Conservation (phyloP, 2,888 invertebrate genomes). For the Thymelicus acteon region DNA sequence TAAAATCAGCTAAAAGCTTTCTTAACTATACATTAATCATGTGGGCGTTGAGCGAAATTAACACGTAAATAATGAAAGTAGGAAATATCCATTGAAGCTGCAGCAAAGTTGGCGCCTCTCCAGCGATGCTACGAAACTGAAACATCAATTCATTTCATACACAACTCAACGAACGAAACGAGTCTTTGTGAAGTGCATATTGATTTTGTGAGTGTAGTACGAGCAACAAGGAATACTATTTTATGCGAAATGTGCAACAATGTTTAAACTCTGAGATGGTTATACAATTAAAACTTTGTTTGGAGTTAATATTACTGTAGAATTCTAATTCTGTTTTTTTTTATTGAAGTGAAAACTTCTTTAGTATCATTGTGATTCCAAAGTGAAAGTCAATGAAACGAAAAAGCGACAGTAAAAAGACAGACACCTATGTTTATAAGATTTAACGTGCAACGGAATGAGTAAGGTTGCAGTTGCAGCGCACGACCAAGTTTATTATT, state of each 20-base stretch:
- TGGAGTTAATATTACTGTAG: too few relatives aligned
- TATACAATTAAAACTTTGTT: neutral
- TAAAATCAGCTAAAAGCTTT: conserved; percentile 8
- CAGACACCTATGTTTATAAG: too few relatives aligned
- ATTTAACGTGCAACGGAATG: too few relatives aligned
- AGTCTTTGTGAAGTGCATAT: conserved; percentile 22
- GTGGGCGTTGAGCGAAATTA: conserved; percentile 11
- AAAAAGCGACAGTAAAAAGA: too few relatives aligned
- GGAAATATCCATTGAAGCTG: conserved; percentile 15
- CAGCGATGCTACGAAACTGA: conserved; percentile 18
- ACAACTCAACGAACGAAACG: conserved; percentile 13
- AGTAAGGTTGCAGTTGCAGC: neutral
- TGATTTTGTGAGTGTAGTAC: conserved; percentile 8
- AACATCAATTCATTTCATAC: conserved; percentile 29
- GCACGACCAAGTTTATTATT: neutral
- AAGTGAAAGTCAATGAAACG: too few relatives aligned
- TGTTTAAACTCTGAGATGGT: neutral
- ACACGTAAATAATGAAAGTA: conserved; percentile 16
- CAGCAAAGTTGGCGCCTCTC: conserved; percentile 18
- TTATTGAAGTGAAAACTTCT: too few relatives aligned
- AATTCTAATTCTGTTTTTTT: too few relatives aligned
- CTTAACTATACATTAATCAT: conserved; percentile 5
- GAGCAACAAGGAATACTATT: neutral
- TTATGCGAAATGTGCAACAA: neutral
- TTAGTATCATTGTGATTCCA: too few relatives aligned